phyloP scores from a whole-genome alignment of 2,797 vertebrate species.

The Thunnus albacares region DNA sequence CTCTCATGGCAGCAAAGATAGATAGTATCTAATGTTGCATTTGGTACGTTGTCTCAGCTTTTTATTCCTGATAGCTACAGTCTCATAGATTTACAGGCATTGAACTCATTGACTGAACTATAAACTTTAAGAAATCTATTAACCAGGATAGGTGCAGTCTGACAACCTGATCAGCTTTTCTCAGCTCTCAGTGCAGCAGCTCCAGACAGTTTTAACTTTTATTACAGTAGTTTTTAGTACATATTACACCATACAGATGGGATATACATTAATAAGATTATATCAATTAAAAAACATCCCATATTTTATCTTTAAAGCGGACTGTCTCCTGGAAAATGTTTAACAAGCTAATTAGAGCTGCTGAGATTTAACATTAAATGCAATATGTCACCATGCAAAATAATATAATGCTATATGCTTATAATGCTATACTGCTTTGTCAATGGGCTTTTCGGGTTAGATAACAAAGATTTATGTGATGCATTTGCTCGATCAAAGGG shows the following conservation, averaged over 20 bases:
- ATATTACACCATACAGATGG: not conserved
- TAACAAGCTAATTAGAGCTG: not conserved
- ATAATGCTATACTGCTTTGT: not conserved
- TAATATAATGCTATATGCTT: too few species aligned
- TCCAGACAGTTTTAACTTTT: not conserved
- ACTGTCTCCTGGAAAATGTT: not conserved
- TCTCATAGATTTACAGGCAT: not conserved
- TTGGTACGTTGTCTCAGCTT: not conserved
- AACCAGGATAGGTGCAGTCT: not conserved
- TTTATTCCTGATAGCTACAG: not conserved
- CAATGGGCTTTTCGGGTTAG: not conserved
- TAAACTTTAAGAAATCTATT: constrained; percentile 3
- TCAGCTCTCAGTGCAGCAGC: not conserved
- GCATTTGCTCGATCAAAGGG: not conserved
- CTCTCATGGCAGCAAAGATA: not conserved
- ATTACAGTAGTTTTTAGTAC: too few species aligned
- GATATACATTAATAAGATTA: too few species aligned
- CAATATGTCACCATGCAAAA: not conserved
- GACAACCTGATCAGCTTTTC: not conserved
- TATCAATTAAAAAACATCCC: not conserved
- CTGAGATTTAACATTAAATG: not conserved
- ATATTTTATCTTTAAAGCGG: not conserved
- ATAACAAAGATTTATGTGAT: constrained; percentile 10
- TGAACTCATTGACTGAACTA: not conserved
- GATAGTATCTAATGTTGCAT: not conserved